Evolutionary conservation across 2,113 vertebrate genomes (phyloP), one percentile per base, ranked within the genome.

Genomic region (Perca schrenkii): DNA sequence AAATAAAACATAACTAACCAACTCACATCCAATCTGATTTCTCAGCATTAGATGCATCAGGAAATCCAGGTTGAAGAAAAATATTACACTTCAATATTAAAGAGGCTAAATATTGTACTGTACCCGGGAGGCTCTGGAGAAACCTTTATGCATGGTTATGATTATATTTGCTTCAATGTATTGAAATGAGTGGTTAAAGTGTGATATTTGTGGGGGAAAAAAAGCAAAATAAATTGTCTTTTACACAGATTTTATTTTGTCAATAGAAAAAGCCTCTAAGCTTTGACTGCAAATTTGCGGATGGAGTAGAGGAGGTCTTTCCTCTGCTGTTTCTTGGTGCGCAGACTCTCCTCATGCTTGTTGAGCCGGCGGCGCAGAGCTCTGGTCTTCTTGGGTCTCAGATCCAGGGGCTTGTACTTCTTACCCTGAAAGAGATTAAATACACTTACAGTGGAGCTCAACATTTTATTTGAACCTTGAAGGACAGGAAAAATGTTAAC

Each of bases 361-460:
- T 97, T 99, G 60, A 99, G 95, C 15, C 95, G 89, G 76, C 98
- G 97, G 6, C 98, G 96, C 94, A 99, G 95, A 83, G 98, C 98
- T 6, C 98, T 95, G 0, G 98, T 99, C 95, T 99, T 99, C 96
- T 97, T 99, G 62, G 98, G 98, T 88, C 98, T 97, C 95, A 99
- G 94, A 49, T 99, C 98, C 28, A 99, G 93, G 34, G 98, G 98
- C 89, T 99, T 99, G 90, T 99, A 99, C 91, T 99, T 99, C 90
- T 99, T 99, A 54, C 98, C 98, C 98, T 99, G 75, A 16, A 82
- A 76, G 6, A 47, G 50, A 54, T 2, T 0, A 15, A 60, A 28
- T 1, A 0, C 1, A 5, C 22, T 2, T 50, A 86, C 6, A 85
- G 69, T 13, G 0, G 0, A 62, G 8, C 28, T 57, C 10, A 54